Base-by-base conservation (phyloP, 2,888 invertebrate species). In the Eilema depressum region DNA sequence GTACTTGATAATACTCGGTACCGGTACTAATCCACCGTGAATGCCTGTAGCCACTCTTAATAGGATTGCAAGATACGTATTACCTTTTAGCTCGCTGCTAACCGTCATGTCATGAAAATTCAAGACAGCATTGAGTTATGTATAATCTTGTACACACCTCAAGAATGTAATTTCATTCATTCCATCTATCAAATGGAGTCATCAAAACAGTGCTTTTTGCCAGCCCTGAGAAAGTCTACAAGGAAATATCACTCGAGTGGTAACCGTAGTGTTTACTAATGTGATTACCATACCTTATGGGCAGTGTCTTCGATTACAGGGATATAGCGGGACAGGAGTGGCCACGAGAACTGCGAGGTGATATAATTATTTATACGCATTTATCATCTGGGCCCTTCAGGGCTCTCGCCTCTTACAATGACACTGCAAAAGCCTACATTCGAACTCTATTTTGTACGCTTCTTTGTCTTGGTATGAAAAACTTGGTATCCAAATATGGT, bases 1-100 rank as follows among this genome's bases (percentile, higher is more conserved):
- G 60, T 68, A 60, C 67, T 73, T 70, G 30, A 70, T 75, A 79
- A 80, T 79, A 73, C 70, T 53, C 66, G 17, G 14, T 63, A 59
- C 53, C 66, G 17, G 14, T 63, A 59, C 53, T 37, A 59, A 69
- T 65, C 68, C 68, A 57, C 63, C 66, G 37, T 64, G 63, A 56
- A 68, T 70, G 62, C 25, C 53, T 57, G 5, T 17, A 63, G 20
- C 41, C 20, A 28, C 41, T 66, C 57, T 59, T 68, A 63, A 63
- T 64, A 56, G 23, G 47, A 59, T 63, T 28, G 33, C 20, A 26
- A 20, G 23, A 63, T 3, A 37, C 25, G 17, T 25, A 63, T 37
- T 33, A n/a, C 20, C 53, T 53, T 47, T 53, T 53, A 53, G 20
- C 8, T n/a, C 53, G 20, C 23, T 62, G 23, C 23, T 7, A 25